Base-by-base conservation (phyloP, 2,797 vertebrate species). In the Acanthurus tractus region DNA sequence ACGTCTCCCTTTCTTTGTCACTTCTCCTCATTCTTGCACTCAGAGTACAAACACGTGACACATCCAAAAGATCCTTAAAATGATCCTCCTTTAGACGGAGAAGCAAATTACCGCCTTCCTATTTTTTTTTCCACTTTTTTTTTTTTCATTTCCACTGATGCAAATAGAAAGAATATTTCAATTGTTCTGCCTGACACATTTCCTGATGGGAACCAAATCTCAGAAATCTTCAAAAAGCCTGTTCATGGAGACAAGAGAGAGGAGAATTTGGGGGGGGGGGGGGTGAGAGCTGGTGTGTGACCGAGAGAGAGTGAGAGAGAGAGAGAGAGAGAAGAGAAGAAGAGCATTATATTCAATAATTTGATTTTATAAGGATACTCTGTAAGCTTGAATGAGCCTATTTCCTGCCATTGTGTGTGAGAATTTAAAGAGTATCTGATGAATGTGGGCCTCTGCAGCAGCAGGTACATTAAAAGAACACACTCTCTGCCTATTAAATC, bases 331-430 rank as follows among this genome's bases (percentile, higher is more conserved):
- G 48, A 73, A 56, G 71, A 77, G 61, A 65, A 22, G 56, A 13
- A 68, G 56, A 56, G 48, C n/a, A 83, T 78, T 87, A 79, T 85
- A 74, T 85, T 82, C 44, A 79, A 86, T 88, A 80, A 90, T 91
- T 84, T 76, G 70, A 89, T 91, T 63, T 82, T 38, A 66, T 84
- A 55, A 50, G 76, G 76, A 83, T 79, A 59, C 59, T 70, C 65
- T 70, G 73, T 67, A 42, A 68, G 76, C 81, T 66, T 85, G 82
- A 88, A 82, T 72, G 82, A 86, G 72, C 65, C 75, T n/a, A 64
- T 89, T 88, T 75, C 42, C 77, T 79, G 81, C 87, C 86, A 84
- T 75, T 83, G 76, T 86, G 83, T 49, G 74, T 54, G 76, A 79
- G 75, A 83, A 75, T 83, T 76, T 84, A 77, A 87, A 67, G 79